phyloP scores from a whole-genome alignment of 1,140 invertebrate genomes.

The Drosophila yakuba region DNA sequence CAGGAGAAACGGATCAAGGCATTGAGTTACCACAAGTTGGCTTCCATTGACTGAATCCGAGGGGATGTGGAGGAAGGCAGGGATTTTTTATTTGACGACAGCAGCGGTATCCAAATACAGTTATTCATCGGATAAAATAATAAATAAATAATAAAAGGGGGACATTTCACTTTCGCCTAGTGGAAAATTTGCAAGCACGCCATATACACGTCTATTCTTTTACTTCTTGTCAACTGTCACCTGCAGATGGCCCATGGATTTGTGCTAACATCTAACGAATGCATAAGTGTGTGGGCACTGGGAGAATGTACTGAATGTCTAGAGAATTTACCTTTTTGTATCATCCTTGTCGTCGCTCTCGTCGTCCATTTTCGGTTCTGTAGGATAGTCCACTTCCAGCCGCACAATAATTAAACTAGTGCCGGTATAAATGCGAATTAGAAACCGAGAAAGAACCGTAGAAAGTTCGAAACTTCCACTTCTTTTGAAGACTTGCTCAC shows the following conservation, averaged over 20 bases:
- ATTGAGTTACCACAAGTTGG: conserved; percentile 21
- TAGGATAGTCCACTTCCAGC: conserved; percentile 64
- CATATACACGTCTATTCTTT: conserved; percentile 22
- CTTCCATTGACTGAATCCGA: conserved; percentile 8
- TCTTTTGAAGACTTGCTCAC: conserved; percentile 30
- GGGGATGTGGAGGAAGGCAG: not conserved
- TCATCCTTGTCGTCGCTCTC: conserved; percentile 89
- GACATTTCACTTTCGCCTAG: conserved; percentile 11
- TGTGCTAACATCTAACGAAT: conserved; percentile 30
- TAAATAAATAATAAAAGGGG: conserved; percentile 25
- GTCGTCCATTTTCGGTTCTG: conserved; percentile 86
- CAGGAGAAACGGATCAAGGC: conserved; percentile 9
- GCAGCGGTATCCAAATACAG: not conserved
- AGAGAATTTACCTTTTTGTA: conserved; percentile 87
- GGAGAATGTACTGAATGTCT: not conserved
- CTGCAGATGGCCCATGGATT: conserved; percentile 38
- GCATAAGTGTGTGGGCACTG: not conserved
- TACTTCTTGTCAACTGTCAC: conserved; percentile 58
- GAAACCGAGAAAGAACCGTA: not conserved
- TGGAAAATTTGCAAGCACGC: conserved; percentile 46
- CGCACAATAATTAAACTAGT: conserved; percentile 17
- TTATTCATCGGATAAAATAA: conserved; percentile 32
- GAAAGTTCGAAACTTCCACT: conserved; percentile 24
- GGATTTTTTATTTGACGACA: conserved; percentile 32
- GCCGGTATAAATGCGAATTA: conserved; percentile 3